These are phyloP conservation scores for Drosophila histrio DNA, from an alignment of 2,888 invertebrate genomes.

Conservation along the genomic window DNA sequence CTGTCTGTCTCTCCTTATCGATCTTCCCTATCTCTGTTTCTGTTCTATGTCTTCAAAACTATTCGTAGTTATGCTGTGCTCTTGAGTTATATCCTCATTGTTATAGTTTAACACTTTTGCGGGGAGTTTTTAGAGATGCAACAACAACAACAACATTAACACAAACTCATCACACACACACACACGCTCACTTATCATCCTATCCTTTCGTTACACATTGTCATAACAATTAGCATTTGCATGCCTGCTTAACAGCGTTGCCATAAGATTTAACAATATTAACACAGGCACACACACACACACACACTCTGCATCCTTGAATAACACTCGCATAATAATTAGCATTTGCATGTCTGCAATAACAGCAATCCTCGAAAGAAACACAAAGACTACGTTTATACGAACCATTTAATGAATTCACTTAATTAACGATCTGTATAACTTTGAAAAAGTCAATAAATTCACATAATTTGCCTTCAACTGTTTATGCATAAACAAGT, in stretches of 20 bases:
- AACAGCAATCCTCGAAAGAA: too few relatives aligned
- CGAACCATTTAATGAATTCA: too few relatives aligned
- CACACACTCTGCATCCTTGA: neutral
- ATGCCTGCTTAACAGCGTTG: constrained; percentile 10
- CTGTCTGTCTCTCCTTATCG: constrained; percentile 7
- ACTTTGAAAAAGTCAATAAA: too few relatives aligned
- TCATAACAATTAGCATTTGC: constrained; percentile 3
- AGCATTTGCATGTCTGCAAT: neutral
- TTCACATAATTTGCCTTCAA: too few relatives aligned
- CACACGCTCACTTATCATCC: constrained; percentile 5
- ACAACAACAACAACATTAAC: neutral
- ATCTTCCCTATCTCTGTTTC: constrained; percentile 13
- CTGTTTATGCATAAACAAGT: too few relatives aligned
- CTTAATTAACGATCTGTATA: too few relatives aligned
- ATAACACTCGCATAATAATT: constrained; percentile 2
- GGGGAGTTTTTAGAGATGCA: neutral
- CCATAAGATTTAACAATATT: neutral
- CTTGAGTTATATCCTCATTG: constrained; percentile 5
- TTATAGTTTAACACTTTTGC: constrained; percentile 1
- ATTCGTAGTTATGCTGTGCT: constrained; percentile 10
- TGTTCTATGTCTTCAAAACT: constrained; percentile 4
- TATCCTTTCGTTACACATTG: constrained; percentile 3
- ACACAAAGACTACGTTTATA: too few relatives aligned
- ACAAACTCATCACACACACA: constrained; percentile 6
- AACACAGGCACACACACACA: neutral